Percentiles rank a stretch among this genome's conserved stretches.
These are phyloP conservation scores for Petrolisthes manimaculis DNA, from an alignment of 2,888 invertebrate genomes.

Conservation along the genomic window DNA sequence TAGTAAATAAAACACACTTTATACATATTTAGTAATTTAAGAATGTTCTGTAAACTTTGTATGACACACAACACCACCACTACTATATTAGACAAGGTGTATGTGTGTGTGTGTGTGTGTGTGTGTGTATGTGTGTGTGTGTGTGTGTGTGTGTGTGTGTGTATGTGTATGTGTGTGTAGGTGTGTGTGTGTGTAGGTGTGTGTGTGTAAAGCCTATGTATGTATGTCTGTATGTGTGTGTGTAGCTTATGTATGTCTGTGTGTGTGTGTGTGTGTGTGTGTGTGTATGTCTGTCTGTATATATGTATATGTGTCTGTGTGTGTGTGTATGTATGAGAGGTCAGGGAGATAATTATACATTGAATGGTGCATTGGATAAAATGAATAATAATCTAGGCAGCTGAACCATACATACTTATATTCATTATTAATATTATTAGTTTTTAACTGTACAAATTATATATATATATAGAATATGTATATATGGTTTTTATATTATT, in stretches of 20 bases:
- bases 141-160: background rate
- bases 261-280: background rate
- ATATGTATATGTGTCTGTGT: background rate
- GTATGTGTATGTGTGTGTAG: background rate
- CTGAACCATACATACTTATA: background rate
- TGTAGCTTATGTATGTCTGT: background rate
- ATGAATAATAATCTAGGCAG: conserved; percentile 23
- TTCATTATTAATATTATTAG: background rate
- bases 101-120: background rate
- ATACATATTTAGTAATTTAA: no score
- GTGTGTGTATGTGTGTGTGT: background rate
- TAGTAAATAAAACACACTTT: no score
- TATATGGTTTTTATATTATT: no score
- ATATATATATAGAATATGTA: background rate
- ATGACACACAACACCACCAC: no score
- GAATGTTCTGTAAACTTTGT: no score
- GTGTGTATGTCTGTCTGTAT: background rate
- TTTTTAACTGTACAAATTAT: conserved; percentile 4
- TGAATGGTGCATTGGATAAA: conserved; percentile 31
- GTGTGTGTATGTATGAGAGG: conserved; percentile 8
- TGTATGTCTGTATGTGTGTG: background rate
- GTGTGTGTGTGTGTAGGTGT: background rate
- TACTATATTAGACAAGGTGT: background rate
- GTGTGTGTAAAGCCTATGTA: background rate
- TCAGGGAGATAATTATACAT: conserved; percentile 24